Base-by-base conservation (phyloP, 2,797 vertebrate genomes). In the Malacoraja senta region DNA sequence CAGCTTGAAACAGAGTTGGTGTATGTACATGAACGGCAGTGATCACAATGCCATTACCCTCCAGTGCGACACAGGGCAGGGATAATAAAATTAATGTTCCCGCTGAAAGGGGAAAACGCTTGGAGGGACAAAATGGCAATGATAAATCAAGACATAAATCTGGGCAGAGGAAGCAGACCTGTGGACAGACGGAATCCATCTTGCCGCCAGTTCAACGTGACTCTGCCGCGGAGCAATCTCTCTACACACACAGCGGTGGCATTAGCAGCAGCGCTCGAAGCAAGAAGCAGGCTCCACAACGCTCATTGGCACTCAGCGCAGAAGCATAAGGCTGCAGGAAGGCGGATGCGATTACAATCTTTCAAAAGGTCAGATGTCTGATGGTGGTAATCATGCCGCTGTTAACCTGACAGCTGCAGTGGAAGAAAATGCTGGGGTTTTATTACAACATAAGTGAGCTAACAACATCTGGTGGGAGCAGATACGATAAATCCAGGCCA, bases 321-420 rank as follows among this genome's bases (percentile, higher is more conserved):
- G 61, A 15, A 86, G 17, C 83, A 86, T 29, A 86, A n/a, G 7
- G 63, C 83, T 65, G 29, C 29, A 12, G 17, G 61, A 86, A 65
- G 63, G 83, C n/a, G 29, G 63, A 86, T 65, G 83, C 63, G 58
- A 86, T 86, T 86, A 86, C 81, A 84, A 32, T 86, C 83, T 86
- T 63, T 86, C n/a, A 63, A 65, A 86, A 65, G 58, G 83, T 86
- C 83, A 86, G 58, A 32, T n/a, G 61, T 65, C 15, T 86, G 83
- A 86, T 63, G 26, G 26, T 86, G 83, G 83, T 58, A 86, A 65
- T 86, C n/a, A 86, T 61, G 19, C 12, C 8, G 29, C n/a, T 65
- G 83, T 86, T 86, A 84, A 61, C 81, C n/a, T 84, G 83, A 86
- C 61, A 65, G 58, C 58, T 65, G 83, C 58, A 86, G 32, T 65